These are phyloP conservation scores for Drosophila cognata DNA, from an alignment of 2,888 invertebrate species.

Conservation along the genomic window DNA sequence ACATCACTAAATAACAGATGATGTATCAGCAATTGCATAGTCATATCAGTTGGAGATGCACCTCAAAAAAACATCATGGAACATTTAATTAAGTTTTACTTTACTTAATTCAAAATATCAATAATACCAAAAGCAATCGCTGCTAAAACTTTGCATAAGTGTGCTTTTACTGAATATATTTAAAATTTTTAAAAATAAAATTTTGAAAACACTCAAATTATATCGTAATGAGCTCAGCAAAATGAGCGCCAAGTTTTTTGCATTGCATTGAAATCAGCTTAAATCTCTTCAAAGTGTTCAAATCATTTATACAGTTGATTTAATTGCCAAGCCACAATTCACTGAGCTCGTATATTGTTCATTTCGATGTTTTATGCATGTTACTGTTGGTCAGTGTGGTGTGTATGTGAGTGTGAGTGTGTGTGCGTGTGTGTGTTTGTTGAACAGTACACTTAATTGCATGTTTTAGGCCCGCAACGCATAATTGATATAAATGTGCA, in stretches of 20 bases:
- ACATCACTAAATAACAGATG: not conserved
- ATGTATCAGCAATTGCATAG: not conserved
- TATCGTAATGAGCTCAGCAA: not conserved
- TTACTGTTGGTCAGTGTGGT: constrained; percentile 4
- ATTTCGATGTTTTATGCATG: constrained; percentile 39
- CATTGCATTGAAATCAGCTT: not conserved
- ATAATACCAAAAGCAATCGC: not conserved
- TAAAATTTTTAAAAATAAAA: not conserved
- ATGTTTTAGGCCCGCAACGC: constrained; percentile 48
- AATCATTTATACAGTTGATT: constrained; percentile 44
- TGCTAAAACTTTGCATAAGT: not conserved
- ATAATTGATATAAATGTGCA: constrained; percentile 72
- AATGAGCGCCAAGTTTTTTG: not conserved
- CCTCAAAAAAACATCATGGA: not conserved
- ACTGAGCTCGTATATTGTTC: constrained; percentile 13
- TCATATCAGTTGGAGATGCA: not conserved
- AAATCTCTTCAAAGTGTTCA: constrained; percentile 29
- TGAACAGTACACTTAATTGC: constrained; percentile 34
- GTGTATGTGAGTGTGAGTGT: not conserved
- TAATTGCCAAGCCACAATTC: constrained; percentile 31
- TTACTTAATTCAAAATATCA: not conserved
- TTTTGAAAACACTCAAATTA: not conserved
- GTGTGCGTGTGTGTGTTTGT: constrained; percentile 1
- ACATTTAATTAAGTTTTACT: not conserved
- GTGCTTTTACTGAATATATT: not conserved